Evolutionary conservation across 2,113 vertebrate genomes (phyloP), one percentile per base, ranked within the genome.

Genomic region (Orthonyx spaldingii): DNA sequence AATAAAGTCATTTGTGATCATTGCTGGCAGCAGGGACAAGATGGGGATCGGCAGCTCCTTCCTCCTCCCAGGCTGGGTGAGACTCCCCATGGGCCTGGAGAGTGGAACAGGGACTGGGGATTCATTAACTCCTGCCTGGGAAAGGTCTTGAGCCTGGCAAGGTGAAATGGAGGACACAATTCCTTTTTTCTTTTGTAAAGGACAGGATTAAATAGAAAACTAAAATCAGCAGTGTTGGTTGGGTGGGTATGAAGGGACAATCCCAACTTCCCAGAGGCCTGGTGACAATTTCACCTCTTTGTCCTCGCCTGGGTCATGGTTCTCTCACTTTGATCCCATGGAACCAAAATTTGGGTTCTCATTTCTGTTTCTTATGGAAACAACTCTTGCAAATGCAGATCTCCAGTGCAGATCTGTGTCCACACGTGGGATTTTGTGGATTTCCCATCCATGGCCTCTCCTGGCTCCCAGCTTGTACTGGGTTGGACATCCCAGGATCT

Each of bases 341-440:
- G 53, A 35, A 44, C 71, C 41, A 35, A 28, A 16, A 9, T 28
- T 21, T 35, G n/a, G 24, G 8, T 75, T 57, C 53, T 27, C 33
- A 22, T 22, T 46, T 46, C 46, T 33, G 13, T 28, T 74, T 35
- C 32, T 41, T 13, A 0, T 7, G 37, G 53, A 26, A 59, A 35
- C 35, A 30, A 28, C 46, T 78, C 57, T 30, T 15, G 18, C 55
- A 37, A 2, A 7, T 55, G 49, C 79, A 17, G 1, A 16, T 44
- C 56, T 56, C 52, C 23, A 5, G 32, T 12, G 39, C 32, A 21
- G 61, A 5, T 13, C 24, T 4, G 0, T 3, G 6, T 22, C 49
- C 52, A 3, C 53, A 13, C 2, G 0, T 8, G 27, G 49, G 4
- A 1, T 27, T 35, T 41, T 47, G 65, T 32, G 65, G 39, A 44